phyloP scores from a whole-genome alignment of 37 sponge, comb jelly and placozoan species.

The Haliclona indistincta region DNA sequence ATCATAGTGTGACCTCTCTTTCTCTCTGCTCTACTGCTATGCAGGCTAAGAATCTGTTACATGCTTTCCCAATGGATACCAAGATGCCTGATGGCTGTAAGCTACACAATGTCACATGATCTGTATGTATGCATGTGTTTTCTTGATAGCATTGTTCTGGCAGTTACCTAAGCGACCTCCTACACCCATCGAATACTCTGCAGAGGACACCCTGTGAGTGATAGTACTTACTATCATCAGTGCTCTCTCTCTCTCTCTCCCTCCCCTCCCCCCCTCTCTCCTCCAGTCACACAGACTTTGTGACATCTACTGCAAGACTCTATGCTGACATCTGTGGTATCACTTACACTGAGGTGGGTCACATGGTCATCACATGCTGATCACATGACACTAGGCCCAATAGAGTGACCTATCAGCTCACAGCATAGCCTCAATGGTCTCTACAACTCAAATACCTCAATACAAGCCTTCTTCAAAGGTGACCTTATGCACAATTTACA shows the following conservation, averaged over 20 bases:
- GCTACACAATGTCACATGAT: neutral
- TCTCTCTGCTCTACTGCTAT: neutral
- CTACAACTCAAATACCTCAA: constrained; percentile 32
- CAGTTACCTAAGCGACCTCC: constrained; percentile 93
- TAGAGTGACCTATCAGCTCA: constrained; percentile 39
- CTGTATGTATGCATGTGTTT: neutral
- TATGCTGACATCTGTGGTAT: constrained; percentile 55
- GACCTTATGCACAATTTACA: neutral
- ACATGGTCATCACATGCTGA: neutral
- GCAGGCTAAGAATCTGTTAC: constrained; percentile 69
- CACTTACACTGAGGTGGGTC: constrained; percentile 37
- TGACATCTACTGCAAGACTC: constrained; percentile 58
- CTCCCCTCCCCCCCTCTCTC: neutral
- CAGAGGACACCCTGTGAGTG: constrained; percentile 53
- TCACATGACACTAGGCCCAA: neutral
- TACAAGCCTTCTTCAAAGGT: constrained; percentile 77
- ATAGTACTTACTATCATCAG: neutral
- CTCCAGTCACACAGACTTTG: constrained; percentile 68
- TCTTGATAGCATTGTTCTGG: constrained; percentile 88
- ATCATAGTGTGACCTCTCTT: neutral
- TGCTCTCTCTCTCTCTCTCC: constrained; percentile 6
- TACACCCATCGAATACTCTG: constrained; percentile 71
- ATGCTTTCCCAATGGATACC: constrained; percentile 84
- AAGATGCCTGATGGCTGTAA: constrained; percentile 90
- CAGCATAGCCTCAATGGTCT: constrained; percentile 12